phyloP scores from a whole-genome alignment of 2,113 vertebrate species.

The Sula dactylatra region DNA sequence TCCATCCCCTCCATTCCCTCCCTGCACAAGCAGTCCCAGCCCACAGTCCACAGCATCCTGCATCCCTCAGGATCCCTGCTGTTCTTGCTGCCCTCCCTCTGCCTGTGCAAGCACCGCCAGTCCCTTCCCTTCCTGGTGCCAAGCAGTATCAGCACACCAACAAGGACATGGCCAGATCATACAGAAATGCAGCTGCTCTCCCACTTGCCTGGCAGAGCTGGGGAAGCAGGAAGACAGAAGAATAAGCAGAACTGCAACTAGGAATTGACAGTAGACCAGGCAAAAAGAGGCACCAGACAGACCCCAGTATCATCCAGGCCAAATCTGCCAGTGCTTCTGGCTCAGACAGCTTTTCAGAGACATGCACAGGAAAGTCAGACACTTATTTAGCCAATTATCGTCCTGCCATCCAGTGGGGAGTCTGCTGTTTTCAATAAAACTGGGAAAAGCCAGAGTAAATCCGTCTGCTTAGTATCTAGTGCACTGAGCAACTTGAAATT shows the following conservation, averaged over 20 bases:
- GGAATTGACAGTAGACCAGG: background rate
- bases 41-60: background rate
- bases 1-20: background rate
- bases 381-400: background rate
- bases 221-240: background rate
- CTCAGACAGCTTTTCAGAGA: background rate
- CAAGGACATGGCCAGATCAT: background rate
- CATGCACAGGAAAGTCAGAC: background rate
- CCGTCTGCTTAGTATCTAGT: background rate
- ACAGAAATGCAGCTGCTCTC: background rate
- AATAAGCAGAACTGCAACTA: background rate
- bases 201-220: background rate
- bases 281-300: background rate
- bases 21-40: background rate
- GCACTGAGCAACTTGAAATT: background rate
- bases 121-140: background rate
- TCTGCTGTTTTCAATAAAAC: conserved; percentile 5
- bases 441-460: conserved; percentile 2
- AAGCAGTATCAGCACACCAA: too few relatives aligned
- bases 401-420: conserved; percentile 4
- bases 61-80: background rate
- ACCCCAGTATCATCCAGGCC: background rate
- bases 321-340: background rate
- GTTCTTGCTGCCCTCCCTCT: background rate
- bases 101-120: background rate